Conservation (phyloP, 2,797 vertebrate species). For the Mormyrus hasselquistii region DNA sequence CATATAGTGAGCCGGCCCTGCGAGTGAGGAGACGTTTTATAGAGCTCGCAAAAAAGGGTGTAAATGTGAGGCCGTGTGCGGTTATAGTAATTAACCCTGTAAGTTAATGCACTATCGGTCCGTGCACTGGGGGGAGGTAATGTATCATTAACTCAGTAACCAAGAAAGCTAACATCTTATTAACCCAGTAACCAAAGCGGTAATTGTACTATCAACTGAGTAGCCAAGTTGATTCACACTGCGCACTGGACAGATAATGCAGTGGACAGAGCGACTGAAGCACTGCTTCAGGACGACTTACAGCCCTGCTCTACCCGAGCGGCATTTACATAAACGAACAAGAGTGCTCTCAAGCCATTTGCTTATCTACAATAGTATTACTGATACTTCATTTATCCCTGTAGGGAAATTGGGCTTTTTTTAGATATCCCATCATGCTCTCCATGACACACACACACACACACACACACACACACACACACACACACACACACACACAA, state of each 20-base stretch:
- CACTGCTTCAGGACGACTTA: not conserved
- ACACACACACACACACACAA: not conserved
- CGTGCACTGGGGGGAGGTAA: not conserved
- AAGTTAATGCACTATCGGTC: not conserved
- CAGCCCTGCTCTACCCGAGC: not conserved
- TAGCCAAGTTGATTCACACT: not conserved
- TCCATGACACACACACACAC: not conserved
- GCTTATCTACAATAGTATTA: not conserved
- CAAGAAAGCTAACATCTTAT: not conserved
- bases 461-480: not conserved
- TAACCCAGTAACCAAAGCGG: not conserved
- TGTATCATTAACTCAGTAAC: not conserved
- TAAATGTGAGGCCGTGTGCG: not conserved
- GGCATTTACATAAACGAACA: not conserved
- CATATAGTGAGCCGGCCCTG: not conserved
- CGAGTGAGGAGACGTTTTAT: not conserved
- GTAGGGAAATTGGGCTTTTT: not conserved
- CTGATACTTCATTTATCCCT: not conserved
- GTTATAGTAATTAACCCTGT: not conserved
- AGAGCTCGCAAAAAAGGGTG: not conserved
- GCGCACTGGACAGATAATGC: not conserved
- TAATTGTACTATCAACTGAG: not conserved
- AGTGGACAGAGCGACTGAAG: not conserved
- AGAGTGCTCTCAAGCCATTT: not conserved
- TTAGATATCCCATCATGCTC: not conserved